Percentiles rank a stretch among this genome's conserved stretches.
Evolutionary conservation across 2,888 invertebrate species (phyloP).

Genomic region (Harpalus rubripes): DNA sequence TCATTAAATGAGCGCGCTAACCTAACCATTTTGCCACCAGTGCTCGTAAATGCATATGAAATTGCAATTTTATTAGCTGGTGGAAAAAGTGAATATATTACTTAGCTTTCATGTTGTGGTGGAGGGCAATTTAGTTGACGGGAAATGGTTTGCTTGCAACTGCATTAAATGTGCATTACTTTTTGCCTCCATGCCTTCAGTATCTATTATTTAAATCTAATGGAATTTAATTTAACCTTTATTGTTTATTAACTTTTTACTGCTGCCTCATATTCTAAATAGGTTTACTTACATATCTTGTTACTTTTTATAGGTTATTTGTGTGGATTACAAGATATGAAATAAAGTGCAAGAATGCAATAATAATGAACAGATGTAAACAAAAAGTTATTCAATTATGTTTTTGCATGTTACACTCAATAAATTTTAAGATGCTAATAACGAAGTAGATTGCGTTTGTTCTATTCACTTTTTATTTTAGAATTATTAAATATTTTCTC

Average conservation of each 20-base stretch:
- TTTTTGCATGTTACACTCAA: conserved; percentile 2
- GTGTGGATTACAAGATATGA: neutral
- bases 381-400: neutral
- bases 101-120: conserved; percentile 19
- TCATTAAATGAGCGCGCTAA: neutral
- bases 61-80: conserved; percentile 55
- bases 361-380: neutral
- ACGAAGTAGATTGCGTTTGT: too few relatives aligned
- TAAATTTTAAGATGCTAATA: neutral
- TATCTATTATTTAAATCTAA: conserved; percentile 13
- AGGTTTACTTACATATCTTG: neutral
- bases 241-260: conserved; percentile 7
- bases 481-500: too few relatives aligned
- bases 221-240: conserved; percentile 9
- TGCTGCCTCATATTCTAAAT: neutral
- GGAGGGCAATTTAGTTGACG: neutral
- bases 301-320: neutral
- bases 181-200: conserved; percentile 2
- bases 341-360: neutral
- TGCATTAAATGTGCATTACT: neutral
- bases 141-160: conserved; percentile 16
- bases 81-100: conserved; percentile 45
- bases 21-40: neutral
- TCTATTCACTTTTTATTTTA: too few relatives aligned
- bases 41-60: conserved; percentile 43